Base-by-base conservation (phyloP, 2,888 invertebrate genomes). In the Flexamia atlantica region DNA sequence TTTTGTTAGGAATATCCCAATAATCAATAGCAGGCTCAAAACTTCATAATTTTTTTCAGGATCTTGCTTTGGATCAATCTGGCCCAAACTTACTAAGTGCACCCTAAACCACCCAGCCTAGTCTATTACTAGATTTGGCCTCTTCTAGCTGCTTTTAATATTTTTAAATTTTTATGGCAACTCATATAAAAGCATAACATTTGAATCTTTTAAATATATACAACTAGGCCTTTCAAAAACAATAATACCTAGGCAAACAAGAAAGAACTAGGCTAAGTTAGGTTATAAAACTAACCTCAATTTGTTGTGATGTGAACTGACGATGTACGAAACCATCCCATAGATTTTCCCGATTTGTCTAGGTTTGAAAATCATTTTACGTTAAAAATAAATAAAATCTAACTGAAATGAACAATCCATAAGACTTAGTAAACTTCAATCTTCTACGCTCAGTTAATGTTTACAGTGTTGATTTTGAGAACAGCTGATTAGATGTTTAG, bases 401-500 rank as follows among this genome's bases (percentile, higher is more conserved):
- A 3, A 30, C 14, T 68, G 3, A 23, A 60, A 7, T 60, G 23
- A 25, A 25, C 60, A 60, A 68, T 30, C n/a, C 2, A n/a, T 68
- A 68, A 68, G 23, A 20, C 4, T 68, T 30, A 28, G 30, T 7
- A 40, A 20, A 36, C 3, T 25, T 4, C 17, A 68, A 5, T 12
- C 3, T 32, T 68, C 32, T 10, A 68, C 68, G n/a, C 30, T 20
- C 9, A 28, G 30, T 30, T 64, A 5, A 30, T 30, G 28, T 30
- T 25, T 20, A 23, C 53, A 64, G 28, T 70, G 70, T 70, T 40
- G 3, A 36, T n/a, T n/a, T n/a, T 30, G 46, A 42, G 46, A 82
- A 68, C 84, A 84, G 84, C 84, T 84, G 46, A 82, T 53, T 82
- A 84, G 84, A 82, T 84, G 84, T 84, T 84, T 17, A 32, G 82